phyloP scores from a whole-genome alignment of 2,797 vertebrate species.

The Perodicticus potto region DNA sequence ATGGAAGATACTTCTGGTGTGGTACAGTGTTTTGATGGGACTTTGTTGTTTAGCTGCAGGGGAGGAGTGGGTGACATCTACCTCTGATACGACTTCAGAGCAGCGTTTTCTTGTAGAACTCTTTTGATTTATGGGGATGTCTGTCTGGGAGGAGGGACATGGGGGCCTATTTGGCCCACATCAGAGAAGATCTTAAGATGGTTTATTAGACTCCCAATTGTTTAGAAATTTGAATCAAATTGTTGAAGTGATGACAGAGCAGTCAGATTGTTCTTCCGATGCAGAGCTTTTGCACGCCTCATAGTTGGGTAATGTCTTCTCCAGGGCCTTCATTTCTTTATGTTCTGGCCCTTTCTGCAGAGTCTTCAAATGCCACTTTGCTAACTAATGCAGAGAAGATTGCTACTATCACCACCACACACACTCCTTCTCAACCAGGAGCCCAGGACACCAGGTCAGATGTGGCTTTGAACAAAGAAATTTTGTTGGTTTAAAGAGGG shows the following conservation, averaged over 20 bases:
- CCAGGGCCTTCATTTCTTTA: neutral
- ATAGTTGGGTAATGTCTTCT: neutral
- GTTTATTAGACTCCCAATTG: neutral
- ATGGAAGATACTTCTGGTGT: neutral
- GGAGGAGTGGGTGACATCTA: neutral
- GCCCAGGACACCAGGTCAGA: conserved; percentile 95
- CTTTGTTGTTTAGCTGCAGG: neutral
- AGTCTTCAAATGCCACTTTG: conserved; percentile 97
- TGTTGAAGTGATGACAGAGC: neutral
- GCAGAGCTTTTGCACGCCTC: neutral
- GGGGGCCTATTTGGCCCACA: neutral
- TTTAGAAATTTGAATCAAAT: neutral
- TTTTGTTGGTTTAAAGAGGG: neutral
- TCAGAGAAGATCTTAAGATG: neutral
- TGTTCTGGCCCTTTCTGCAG: conserved; percentile 87
- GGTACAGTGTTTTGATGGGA: neutral
- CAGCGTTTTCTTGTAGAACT: neutral
- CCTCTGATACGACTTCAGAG: neutral
- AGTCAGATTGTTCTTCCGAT: conserved; percentile 25
- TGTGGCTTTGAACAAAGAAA: no score
- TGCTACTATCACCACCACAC: conserved; percentile 98
- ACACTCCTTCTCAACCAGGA: conserved; percentile 94
- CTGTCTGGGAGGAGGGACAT: neutral
- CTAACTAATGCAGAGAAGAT: conserved; percentile 99
- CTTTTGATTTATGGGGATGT: neutral